A percentile compares a stretch with the other conserved stretches of the same genome.
phyloP scores from a whole-genome alignment of 2,113 vertebrate species.

The Odocoileus hemionus region DNA sequence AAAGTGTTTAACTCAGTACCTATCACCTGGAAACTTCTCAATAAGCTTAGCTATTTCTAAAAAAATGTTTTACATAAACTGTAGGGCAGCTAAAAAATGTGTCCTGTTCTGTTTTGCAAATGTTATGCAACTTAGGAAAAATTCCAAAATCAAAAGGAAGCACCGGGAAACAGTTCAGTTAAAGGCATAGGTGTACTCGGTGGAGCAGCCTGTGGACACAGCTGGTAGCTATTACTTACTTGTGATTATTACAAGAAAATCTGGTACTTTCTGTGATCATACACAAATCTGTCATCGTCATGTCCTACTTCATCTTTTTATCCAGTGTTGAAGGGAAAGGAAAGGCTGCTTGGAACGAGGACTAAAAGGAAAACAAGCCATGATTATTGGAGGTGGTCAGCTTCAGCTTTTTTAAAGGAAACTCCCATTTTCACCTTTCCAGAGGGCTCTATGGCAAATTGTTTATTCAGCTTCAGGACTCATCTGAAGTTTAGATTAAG shows the following conservation, averaged over 20 bases:
- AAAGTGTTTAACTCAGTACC: neutral
- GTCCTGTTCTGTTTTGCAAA: slow-evolving; percentile 63
- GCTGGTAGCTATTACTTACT: slow-evolving; percentile 83
- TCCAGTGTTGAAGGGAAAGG: slow-evolving; percentile 60
- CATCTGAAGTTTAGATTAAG: slow-evolving; percentile 46
- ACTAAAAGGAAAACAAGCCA: slow-evolving; percentile 53
- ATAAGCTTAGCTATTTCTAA: slow-evolving; percentile 66
- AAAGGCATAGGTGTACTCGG: slow-evolving; percentile 72
- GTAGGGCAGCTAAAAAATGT: neutral
- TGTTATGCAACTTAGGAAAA: slow-evolving; percentile 69
- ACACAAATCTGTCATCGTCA: slow-evolving; percentile 77
- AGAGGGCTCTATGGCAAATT: slow-evolving; percentile 54
- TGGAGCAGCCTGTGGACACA: slow-evolving; percentile 78
- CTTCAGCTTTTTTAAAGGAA: slow-evolving; percentile 46
- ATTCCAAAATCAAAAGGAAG: slow-evolving; percentile 75
- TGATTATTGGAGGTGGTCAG: slow-evolving; percentile 53
- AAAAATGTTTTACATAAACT: neutral
- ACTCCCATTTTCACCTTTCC: slow-evolving; percentile 63
- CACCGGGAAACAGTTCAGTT: slow-evolving; percentile 74
- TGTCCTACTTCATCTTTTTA: slow-evolving; percentile 72
- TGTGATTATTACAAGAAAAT: slow-evolving; percentile 76
- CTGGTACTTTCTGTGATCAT: slow-evolving; percentile 74
- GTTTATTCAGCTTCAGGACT: slow-evolving; percentile 46
- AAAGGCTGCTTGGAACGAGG: slow-evolving; percentile 56
- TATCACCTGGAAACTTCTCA: neutral